Evolutionary conservation across 2,888 invertebrate species (phyloP).

Genomic region (Phengaris arion): DNA sequence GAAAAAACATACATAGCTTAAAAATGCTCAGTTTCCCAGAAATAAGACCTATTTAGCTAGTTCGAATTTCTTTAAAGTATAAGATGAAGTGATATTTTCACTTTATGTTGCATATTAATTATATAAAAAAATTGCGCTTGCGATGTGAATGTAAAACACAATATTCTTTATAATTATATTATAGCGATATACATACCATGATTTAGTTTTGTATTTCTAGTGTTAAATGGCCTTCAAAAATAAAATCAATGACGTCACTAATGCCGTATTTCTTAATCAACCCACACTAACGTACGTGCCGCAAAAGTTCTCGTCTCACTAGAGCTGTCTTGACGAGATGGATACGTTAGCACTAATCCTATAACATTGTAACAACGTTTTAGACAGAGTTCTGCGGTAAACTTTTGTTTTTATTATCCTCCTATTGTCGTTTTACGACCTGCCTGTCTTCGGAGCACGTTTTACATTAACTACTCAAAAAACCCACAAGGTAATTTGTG

Average conservation of each 20-base stretch:
- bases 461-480: constrained; percentile 37
- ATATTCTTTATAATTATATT: neutral
- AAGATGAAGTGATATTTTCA: too few species aligned
- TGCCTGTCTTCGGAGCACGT: constrained; percentile 34
- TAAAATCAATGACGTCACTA: neutral
- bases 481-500: constrained; percentile 28
- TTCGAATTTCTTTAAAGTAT: too few species aligned
- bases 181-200: too few species aligned
- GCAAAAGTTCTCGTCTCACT: constrained; percentile 21
- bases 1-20: too few species aligned
- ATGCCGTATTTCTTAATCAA: neutral
- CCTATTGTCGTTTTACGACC: constrained; percentile 38
- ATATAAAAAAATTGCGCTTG: too few species aligned
- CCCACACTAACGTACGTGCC: neutral
- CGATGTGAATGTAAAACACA: too few species aligned
- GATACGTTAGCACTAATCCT: constrained; percentile 24
- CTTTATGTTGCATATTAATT: too few species aligned
- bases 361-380: constrained; percentile 26
- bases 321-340: constrained; percentile 20
- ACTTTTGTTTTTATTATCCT: constrained; percentile 38
- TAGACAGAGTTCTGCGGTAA: constrained; percentile 29
- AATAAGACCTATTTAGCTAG: too few species aligned
- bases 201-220: neutral
- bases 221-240: neutral
- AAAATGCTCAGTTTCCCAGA: too few species aligned